phyloP scores from a whole-genome alignment of 2,888 invertebrate genomes.

The Apamea sordens region DNA sequence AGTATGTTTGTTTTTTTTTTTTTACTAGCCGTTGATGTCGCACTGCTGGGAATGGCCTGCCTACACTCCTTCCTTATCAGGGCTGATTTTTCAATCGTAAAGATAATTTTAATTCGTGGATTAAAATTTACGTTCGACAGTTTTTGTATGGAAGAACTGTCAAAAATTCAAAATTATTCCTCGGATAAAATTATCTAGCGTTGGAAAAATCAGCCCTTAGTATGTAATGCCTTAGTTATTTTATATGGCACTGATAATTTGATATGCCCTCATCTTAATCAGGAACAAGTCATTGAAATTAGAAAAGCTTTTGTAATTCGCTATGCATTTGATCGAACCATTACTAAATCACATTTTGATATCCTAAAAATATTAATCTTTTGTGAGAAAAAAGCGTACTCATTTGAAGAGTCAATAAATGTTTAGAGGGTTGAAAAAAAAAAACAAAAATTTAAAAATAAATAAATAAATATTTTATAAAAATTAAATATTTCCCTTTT shows the following conservation, averaged over 20 bases:
- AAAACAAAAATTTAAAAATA: too few species aligned
- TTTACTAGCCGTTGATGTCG: not conserved
- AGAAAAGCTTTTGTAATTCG: not conserved
- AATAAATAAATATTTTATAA: too few species aligned
- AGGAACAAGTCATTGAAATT: slow-evolving; percentile 5
- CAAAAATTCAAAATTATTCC: too few species aligned
- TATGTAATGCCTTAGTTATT: not conserved
- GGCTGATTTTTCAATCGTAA: too few species aligned
- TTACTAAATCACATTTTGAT: not conserved
- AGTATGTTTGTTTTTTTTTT: too few species aligned
- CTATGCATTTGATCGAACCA: not conserved
- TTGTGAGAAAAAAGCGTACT: not conserved
- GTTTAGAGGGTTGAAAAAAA: not conserved
- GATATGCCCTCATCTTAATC: not conserved
- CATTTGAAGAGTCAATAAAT: not conserved
- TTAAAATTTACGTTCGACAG: too few species aligned
- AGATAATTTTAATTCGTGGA: too few species aligned
- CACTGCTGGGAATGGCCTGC: not conserved
- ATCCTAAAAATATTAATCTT: not conserved
- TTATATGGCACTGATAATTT: slow-evolving; percentile 14
- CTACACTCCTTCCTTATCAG: not conserved
- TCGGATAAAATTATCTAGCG: too few species aligned
- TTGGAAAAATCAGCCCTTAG: too few species aligned
- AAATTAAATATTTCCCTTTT: not conserved
- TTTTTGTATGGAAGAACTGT: too few species aligned